Conservation (phyloP, 2,113 vertebrate species). For the Butastur rufipennis region DNA sequence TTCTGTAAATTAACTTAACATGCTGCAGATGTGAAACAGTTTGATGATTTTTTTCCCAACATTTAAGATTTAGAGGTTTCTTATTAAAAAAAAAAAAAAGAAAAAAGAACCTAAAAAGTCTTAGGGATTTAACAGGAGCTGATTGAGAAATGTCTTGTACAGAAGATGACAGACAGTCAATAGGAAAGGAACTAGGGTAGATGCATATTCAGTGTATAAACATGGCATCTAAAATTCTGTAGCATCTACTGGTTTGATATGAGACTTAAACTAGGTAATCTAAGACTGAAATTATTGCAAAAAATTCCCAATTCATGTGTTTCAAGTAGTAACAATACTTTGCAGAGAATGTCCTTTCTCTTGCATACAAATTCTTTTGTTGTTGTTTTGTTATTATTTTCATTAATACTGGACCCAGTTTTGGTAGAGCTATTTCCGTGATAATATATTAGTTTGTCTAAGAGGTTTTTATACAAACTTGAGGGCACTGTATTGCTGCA, state of each 20-base stretch:
- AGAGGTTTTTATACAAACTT: background rate
- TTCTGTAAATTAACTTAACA: background rate
- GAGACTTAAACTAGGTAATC: background rate
- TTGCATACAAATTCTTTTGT: background rate
- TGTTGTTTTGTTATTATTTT: background rate
- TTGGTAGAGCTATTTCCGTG: background rate
- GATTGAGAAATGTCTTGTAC: background rate
- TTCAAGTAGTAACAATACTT: background rate
- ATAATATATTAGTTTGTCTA: background rate
- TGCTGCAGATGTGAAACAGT: background rate
- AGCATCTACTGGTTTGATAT: background rate
- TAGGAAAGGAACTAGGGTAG: background rate
- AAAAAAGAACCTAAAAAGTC: background rate
- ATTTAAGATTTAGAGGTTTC: background rate
- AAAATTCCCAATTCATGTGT: background rate
- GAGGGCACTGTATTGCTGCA: background rate
- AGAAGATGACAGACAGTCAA: background rate
- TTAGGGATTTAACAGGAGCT: background rate
- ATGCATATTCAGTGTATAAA: background rate
- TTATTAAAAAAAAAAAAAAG: background rate
- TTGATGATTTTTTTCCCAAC: background rate
- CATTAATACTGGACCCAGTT: background rate
- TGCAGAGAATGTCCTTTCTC: background rate
- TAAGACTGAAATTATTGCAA: background rate
- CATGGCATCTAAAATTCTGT: background rate